Percentiles rank a stretch among this genome's conserved stretches.
phyloP scores from a whole-genome alignment of 1,140 invertebrate species.

The Heterodera carotae region DNA sequence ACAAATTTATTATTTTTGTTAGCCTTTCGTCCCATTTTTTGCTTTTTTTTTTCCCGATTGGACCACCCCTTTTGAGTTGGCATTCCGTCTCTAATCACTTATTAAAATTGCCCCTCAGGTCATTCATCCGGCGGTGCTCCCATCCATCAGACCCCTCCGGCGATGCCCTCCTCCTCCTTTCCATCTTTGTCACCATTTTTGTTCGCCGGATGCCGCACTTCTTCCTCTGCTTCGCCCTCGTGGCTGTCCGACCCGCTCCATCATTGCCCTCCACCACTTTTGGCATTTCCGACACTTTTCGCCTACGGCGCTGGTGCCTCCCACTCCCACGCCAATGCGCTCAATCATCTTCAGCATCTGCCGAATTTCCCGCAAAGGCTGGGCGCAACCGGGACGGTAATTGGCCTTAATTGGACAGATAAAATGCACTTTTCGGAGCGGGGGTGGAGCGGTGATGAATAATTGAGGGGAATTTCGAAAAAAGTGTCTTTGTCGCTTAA shows the following conservation, averaged over 20 bases:
- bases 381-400: neutral
- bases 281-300: neutral
- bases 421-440: neutral
- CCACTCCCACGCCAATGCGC: no score
- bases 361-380: slow-evolving; percentile 11
- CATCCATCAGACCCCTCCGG: neutral
- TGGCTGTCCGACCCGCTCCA: neutral
- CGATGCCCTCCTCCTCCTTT: neutral
- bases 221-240: neutral
- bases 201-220: neutral
- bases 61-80: neutral
- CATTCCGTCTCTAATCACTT: neutral
- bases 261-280: neutral
- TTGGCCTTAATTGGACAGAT: slow-evolving; percentile 3
- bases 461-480: no score
- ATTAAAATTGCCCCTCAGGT: neutral
- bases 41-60: no score
- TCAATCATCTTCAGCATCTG: slow-evolving; percentile 7
- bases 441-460: no score
- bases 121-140: neutral
- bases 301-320: neutral
- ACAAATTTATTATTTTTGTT: no score
- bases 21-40: no score
- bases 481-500: no score
- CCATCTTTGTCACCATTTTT: neutral